Conservation (phyloP, 2,113 vertebrate genomes). For the Pholis gunnellus region DNA sequence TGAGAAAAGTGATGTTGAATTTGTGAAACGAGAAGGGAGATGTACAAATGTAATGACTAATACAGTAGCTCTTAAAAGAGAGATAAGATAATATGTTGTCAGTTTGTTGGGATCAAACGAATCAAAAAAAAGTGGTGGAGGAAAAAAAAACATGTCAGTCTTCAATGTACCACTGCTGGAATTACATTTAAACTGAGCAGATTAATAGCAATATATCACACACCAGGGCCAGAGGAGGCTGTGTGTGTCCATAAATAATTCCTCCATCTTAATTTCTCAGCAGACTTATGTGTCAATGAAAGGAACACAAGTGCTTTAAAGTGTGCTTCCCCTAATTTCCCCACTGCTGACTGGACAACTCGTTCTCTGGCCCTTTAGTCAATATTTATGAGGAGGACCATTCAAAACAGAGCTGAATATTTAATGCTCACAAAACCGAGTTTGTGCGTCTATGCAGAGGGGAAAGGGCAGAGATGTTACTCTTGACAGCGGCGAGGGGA, state of each 20-base stretch:
- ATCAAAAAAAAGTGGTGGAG: not conserved
- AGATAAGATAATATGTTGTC: not conserved
- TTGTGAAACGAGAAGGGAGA: not conserved
- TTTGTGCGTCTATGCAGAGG: conserved; percentile 46
- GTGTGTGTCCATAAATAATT: conserved; percentile 51
- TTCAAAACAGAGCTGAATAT: conserved; percentile 60
- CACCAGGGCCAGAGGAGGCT: conserved; percentile 1
- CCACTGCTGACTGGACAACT: conserved; percentile 39
- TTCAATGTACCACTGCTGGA: not conserved
- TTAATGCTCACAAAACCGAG: conserved; percentile 58
- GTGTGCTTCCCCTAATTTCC: conserved; percentile 48
- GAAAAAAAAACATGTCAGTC: not conserved
- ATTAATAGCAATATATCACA: conserved; percentile 3
- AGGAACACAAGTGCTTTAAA: conserved; percentile 41
- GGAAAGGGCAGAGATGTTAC: conserved; percentile 59
- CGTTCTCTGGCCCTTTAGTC: conserved; percentile 30
- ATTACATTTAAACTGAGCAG: conserved; percentile 31
- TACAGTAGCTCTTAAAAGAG: not conserved
- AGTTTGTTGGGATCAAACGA: not conserved
- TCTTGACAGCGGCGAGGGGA: conserved; percentile 44
- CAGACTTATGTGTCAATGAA: conserved; percentile 39
- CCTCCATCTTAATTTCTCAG: conserved; percentile 34
- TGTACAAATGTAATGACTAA: not conserved
- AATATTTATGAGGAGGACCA: conserved; percentile 53
- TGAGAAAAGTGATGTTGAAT: conserved; percentile 24